These are phyloP conservation scores for Polyodon spathula DNA, from an alignment of 2,113 vertebrate species.

Conservation along the genomic window DNA sequence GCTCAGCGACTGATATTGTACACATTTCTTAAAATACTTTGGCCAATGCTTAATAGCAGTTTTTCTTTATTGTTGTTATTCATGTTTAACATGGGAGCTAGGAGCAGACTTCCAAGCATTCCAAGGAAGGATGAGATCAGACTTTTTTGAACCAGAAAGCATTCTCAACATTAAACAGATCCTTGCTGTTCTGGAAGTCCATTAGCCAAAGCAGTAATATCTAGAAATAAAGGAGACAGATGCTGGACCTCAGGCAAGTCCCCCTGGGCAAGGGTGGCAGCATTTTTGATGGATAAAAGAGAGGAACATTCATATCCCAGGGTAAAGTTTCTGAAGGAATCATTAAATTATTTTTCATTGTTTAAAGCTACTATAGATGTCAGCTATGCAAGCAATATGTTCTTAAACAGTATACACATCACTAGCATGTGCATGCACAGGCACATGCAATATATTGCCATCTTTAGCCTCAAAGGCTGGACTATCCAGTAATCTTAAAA, in stretches of 20 bases:
- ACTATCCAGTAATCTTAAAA: slow-evolving; percentile 35
- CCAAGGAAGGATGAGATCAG: slow-evolving; percentile 1
- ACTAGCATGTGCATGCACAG: slow-evolving; percentile 27
- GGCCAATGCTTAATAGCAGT: no score
- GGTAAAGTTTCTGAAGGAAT: slow-evolving; percentile 27
- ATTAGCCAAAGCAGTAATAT: slow-evolving; percentile 19
- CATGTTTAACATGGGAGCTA: no score
- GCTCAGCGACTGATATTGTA: no score
- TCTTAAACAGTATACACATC: slow-evolving; percentile 30
- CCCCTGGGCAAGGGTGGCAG: slow-evolving; percentile 20
- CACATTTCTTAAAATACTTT: no score
- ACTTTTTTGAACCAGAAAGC: background rate
- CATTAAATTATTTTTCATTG: slow-evolving; percentile 36
- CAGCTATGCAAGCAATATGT: slow-evolving; percentile 25
- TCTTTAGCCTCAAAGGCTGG: slow-evolving; percentile 15
- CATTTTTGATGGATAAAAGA: slow-evolving; percentile 23
- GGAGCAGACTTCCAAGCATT: background rate
- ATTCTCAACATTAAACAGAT: background rate
- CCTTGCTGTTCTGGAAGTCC: background rate
- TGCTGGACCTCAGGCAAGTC: slow-evolving; percentile 17
- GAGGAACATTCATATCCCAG: slow-evolving; percentile 24
- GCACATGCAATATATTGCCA: slow-evolving; percentile 17
- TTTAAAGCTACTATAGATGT: slow-evolving; percentile 29
- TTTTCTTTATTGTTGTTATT: no score
- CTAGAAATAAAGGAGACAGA: slow-evolving; percentile 34